A percentile compares a stretch with the other conserved stretches of the same genome.
Evolutionary conservation across 2,888 invertebrate species (phyloP).

Genomic region (Chrysomela aeneicollis): DNA sequence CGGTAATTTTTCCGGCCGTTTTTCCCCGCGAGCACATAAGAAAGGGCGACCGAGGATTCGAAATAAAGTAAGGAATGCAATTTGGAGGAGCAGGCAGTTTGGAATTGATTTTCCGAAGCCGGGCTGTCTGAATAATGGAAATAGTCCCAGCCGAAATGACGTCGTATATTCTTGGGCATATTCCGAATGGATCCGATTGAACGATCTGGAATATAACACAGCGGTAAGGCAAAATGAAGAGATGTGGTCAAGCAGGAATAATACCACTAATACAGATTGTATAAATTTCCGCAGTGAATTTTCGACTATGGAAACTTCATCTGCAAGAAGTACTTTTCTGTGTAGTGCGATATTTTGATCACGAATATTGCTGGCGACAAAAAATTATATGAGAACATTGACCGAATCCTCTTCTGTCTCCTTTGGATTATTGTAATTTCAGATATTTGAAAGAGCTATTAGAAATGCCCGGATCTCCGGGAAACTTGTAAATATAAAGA

Average conservation of each 20-base stretch:
- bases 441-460: too few species aligned
- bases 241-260: not conserved
- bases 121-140: slow-evolving; percentile 48
- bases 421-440: too few species aligned
- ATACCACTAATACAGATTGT: not conserved
- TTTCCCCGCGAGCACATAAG: not conserved
- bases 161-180: slow-evolving; percentile 52
- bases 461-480: too few species aligned
- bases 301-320: too few species aligned
- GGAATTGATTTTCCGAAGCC: slow-evolving; percentile 58
- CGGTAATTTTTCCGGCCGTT: not conserved
- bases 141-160: slow-evolving; percentile 48
- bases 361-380: too few species aligned
- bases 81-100: slow-evolving; percentile 56
- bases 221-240: not conserved
- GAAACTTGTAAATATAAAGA: too few species aligned
- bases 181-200: slow-evolving; percentile 47
- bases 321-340: too few species aligned
- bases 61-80: slow-evolving; percentile 59
- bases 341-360: too few species aligned
- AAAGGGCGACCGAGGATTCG: slow-evolving; percentile 24
- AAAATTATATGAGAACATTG: too few species aligned
- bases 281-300: too few species aligned
- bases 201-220: slow-evolving; percentile 28
- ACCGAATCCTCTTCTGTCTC: too few species aligned